Evolutionary conservation across 64 coral and sea anemone species (phyloP).

Genomic region (Dendrophyllia cribrosa): DNA sequence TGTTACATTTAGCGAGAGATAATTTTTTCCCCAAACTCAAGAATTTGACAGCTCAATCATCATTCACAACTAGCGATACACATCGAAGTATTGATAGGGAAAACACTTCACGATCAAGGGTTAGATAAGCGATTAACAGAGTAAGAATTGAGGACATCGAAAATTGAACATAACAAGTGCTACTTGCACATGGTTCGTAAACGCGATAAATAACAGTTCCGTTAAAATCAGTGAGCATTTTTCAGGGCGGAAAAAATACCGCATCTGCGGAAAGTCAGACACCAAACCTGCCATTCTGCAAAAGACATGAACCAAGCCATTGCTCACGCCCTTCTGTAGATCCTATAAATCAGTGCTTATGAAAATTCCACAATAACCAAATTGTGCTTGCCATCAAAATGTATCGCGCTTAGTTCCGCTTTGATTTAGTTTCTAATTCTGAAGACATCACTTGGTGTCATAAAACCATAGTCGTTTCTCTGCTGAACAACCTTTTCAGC

Average conservation of each 20-base stretch:
- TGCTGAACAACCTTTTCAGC: too few species aligned
- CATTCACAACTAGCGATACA: constrained; percentile 50
- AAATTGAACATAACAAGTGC: not conserved
- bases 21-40: not conserved
- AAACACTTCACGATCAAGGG: constrained; percentile 56
- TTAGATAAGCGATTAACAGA: constrained; percentile 40
- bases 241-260: not conserved
- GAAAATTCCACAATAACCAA: constrained; percentile 29
- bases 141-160: constrained; percentile 3
- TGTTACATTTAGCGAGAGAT: constrained; percentile 4
- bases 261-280: not conserved
- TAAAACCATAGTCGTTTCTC: not conserved
- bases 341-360: constrained; percentile 47
- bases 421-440: not conserved
- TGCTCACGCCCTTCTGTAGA: constrained; percentile 50
- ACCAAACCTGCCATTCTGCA: not conserved
- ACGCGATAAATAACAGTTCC: not conserved
- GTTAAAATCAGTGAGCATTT: not conserved
- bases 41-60: constrained; percentile 44
- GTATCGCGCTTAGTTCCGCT: not conserved
- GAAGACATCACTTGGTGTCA: not conserved
- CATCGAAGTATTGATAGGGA: constrained; percentile 54
- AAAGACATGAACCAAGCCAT: constrained; percentile 12
- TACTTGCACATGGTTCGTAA: not conserved
- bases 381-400: not conserved